Percentiles rank a stretch among this genome's conserved stretches.
Conservation (phyloP, 2,888 invertebrate genomes). For the Sphaerophoria rueppellii region DNA sequence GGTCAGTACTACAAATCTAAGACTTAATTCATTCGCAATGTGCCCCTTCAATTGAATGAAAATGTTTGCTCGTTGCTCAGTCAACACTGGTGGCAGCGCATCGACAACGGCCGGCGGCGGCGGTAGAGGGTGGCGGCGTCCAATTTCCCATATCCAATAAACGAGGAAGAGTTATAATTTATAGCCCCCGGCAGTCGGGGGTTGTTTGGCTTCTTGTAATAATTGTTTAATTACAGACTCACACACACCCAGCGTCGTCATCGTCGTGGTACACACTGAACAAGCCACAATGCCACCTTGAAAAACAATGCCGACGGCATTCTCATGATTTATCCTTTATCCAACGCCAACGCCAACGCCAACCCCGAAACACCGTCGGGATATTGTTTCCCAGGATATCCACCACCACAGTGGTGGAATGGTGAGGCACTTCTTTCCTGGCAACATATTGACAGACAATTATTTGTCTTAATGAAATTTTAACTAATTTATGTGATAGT, state of each 20-base stretch:
- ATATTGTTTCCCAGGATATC: conserved; percentile 59
- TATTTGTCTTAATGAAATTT: conserved; percentile 83
- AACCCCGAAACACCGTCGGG: conserved; percentile 27
- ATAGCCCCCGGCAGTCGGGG: conserved; percentile 64
- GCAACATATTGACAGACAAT: conserved; percentile 83
- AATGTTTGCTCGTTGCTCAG: conserved; percentile 66
- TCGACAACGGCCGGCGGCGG: conserved; percentile 17
- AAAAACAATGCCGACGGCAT: conserved; percentile 65
- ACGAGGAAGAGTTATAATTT: conserved; percentile 66
- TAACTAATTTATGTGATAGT: conserved; percentile 80
- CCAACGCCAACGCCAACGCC: not conserved
- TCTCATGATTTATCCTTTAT: conserved; percentile 68
- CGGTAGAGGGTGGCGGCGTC: not conserved
- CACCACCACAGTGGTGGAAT: not conserved
- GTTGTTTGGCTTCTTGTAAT: conserved; percentile 73
- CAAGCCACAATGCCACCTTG: conserved; percentile 47
- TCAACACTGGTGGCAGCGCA: conserved; percentile 34
- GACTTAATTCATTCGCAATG: conserved; percentile 32
- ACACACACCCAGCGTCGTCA: conserved; percentile 47
- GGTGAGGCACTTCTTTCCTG: conserved; percentile 56
- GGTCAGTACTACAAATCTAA: conserved; percentile 61
- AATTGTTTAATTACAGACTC: conserved; percentile 72
- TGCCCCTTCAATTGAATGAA: conserved; percentile 43
- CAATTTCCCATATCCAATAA: conserved; percentile 57
- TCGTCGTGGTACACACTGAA: conserved; percentile 4